Conservation (phyloP, 2,113 vertebrate species). For the Heterotis niloticus region DNA sequence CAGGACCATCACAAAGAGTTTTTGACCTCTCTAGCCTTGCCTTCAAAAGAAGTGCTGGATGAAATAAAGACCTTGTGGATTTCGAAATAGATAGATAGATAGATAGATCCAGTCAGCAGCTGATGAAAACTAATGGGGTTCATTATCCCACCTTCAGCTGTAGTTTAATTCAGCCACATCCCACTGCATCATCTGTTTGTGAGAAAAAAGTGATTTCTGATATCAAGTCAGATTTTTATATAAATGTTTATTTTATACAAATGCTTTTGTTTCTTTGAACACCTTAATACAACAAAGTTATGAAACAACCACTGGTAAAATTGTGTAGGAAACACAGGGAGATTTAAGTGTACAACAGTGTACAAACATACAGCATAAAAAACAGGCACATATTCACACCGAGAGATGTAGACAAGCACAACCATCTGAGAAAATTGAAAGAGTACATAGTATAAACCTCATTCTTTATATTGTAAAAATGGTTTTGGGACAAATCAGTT, state of each 20-base stretch:
- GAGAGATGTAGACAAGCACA: slow-evolving; percentile 44
- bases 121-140: slow-evolving; percentile 5
- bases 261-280: slow-evolving; percentile 40
- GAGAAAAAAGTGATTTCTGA: background rate
- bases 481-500: background rate
- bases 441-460: background rate
- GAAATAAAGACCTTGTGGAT: background rate
- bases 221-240: slow-evolving; percentile 50
- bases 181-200: background rate
- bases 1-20: slow-evolving; percentile 21
- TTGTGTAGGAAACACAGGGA: background rate
- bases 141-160: slow-evolving; percentile 5
- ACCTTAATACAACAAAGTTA: slow-evolving; percentile 38
- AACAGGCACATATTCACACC: slow-evolving; percentile 49
- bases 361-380: slow-evolving; percentile 56
- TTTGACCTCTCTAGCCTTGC: too few relatives aligned
- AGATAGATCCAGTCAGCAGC: slow-evolving; percentile 25
- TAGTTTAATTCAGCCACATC: background rate
- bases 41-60: background rate
- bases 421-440: slow-evolving; percentile 24
- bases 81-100: background rate
- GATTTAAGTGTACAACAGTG: slow-evolving; percentile 39
- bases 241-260: slow-evolving; percentile 60
- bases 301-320: slow-evolving; percentile 21
- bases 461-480: background rate